Percentiles rank a stretch among this genome's conserved stretches.
phyloP scores from a whole-genome alignment of 2,888 invertebrate genomes.

The Eupithecia abbreviata region DNA sequence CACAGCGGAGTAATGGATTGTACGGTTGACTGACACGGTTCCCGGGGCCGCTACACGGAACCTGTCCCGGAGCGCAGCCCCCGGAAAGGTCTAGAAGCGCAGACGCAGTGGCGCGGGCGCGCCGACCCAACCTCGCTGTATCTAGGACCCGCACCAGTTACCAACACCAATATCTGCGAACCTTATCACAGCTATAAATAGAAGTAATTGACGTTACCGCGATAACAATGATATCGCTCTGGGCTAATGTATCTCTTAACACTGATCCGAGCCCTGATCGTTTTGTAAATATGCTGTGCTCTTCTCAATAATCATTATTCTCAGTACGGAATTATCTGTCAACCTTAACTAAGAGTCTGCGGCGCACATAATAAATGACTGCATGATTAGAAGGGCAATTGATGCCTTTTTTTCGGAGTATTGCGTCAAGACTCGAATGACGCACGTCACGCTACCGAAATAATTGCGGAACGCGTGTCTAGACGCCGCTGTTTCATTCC shows the following conservation, averaged over 20 bases:
- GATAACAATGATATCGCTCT: constrained; percentile 41
- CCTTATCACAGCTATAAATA: constrained; percentile 43
- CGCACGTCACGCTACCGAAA: constrained; percentile 67
- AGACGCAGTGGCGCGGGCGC: constrained; percentile 60
- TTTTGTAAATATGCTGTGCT: neutral
- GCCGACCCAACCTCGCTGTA: constrained; percentile 57
- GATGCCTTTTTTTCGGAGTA: constrained; percentile 57
- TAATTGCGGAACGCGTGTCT: constrained; percentile 65
- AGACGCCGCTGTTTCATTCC: constrained; percentile 47
- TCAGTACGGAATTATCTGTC: neutral
- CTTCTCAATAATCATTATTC: neutral
- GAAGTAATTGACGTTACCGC: constrained; percentile 37
- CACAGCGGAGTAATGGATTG: constrained; percentile 48
- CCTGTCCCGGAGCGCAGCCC: constrained; percentile 51
- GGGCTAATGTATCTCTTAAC: constrained; percentile 31
- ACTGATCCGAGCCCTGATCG: constrained; percentile 9
- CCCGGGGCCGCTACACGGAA: constrained; percentile 60
- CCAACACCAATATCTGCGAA: constrained; percentile 20
- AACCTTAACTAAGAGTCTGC: neutral
- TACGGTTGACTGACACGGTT: constrained; percentile 59
- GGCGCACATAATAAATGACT: constrained; percentile 6
- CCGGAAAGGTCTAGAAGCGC: constrained; percentile 48
- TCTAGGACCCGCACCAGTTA: constrained; percentile 40
- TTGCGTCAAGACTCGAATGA: constrained; percentile 67
- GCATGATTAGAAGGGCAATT: constrained; percentile 43